Percentiles rank a stretch among this genome's conserved stretches.
Conservation (phyloP, 2,888 invertebrate genomes). For the Phaedon cochleariae region DNA sequence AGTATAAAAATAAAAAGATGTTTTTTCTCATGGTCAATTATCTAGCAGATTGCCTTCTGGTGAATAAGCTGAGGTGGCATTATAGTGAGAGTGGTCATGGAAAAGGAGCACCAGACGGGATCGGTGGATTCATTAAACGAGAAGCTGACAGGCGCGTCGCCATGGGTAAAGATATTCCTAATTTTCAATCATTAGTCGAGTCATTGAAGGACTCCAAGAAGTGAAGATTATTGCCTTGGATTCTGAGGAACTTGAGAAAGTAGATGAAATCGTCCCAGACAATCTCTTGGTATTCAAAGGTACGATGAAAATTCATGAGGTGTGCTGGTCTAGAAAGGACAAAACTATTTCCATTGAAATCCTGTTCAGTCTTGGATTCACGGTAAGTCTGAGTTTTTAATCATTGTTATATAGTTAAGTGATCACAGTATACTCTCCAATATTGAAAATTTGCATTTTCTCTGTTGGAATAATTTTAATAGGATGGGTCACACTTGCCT, state of each 20-base stretch:
- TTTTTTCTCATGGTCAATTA: too few species aligned
- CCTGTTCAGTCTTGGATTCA: too few species aligned
- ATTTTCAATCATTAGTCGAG: background rate
- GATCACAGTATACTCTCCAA: too few species aligned
- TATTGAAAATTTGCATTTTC: too few species aligned
- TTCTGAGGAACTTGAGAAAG: background rate
- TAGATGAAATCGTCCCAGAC: background rate
- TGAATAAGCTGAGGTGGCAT: slow-evolving; percentile 20
- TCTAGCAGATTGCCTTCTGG: slow-evolving; percentile 9
- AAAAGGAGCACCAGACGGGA: slow-evolving; percentile 28
- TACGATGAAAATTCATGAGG: background rate
- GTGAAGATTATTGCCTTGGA: background rate
- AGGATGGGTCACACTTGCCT: too few species aligned
- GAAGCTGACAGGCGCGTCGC: slow-evolving; percentile 20
- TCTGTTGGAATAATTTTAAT: too few species aligned
- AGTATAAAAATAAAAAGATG: slow-evolving; percentile 29
- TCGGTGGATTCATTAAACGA: slow-evolving; percentile 25
- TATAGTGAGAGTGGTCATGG: slow-evolving; percentile 25
- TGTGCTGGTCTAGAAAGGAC: background rate
- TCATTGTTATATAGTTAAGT: too few species aligned
- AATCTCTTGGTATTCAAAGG: too few species aligned
- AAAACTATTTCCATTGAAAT: too few species aligned
- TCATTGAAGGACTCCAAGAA: background rate
- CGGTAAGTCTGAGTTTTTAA: too few species aligned
- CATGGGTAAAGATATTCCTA: slow-evolving; percentile 14